Conservation (phyloP, 2,113 vertebrate genomes). For the Rhinolophus ferrumequinum region DNA sequence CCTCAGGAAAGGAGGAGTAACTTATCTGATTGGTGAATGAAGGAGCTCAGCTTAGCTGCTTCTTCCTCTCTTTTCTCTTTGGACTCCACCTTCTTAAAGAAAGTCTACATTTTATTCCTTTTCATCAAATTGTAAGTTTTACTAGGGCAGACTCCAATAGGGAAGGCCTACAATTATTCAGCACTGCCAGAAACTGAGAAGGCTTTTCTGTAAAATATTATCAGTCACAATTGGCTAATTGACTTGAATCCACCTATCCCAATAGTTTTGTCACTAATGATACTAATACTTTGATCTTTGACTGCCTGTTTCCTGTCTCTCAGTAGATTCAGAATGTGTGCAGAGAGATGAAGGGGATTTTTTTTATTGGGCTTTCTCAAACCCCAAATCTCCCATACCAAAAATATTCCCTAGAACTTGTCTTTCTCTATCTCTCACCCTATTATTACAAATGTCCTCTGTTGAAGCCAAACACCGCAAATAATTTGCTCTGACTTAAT, state of each 20-base stretch:
- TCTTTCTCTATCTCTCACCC: neutral
- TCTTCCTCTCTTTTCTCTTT: neutral
- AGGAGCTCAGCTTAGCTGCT: neutral
- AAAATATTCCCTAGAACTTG: neutral
- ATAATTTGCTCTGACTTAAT: neutral
- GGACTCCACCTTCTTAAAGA: neutral
- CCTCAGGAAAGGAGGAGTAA: neutral
- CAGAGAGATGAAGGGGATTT: neutral
- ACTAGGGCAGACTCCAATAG: neutral
- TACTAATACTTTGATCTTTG: neutral
- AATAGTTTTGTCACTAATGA: neutral
- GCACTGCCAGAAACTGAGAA: neutral
- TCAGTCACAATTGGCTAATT: neutral
- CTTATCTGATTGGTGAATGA: neutral
- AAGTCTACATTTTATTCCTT: neutral
- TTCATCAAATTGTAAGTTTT: constrained; percentile 11
- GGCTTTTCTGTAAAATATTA: neutral
- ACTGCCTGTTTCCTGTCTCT: neutral
- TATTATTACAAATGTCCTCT: neutral
- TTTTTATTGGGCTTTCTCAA: neutral
- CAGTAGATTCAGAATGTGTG: neutral
- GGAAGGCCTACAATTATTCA: neutral
- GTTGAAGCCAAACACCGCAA: neutral
- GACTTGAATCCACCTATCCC: neutral
- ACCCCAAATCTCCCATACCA: neutral